A percentile compares a stretch with the other conserved stretches of the same genome.
These are phyloP conservation scores for Cecropterus lyciades DNA, from an alignment of 1,140 invertebrate genomes.

Conservation along the genomic window DNA sequence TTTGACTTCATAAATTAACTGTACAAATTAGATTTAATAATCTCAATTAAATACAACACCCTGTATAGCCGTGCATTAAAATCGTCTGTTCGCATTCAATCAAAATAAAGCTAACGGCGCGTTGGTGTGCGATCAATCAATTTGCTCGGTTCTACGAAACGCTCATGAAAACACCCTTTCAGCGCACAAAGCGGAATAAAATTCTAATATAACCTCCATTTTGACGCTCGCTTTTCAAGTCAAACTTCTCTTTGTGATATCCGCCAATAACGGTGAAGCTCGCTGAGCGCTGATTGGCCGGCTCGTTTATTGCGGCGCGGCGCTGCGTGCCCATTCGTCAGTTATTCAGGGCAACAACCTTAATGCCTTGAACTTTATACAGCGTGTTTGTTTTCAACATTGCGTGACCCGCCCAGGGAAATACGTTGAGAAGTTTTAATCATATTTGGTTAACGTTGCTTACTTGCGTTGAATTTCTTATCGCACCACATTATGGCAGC, in stretches of 20 bases:
- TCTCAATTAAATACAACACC: background rate
- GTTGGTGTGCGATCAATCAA: constrained; percentile 21
- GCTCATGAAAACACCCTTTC: constrained; percentile 18
- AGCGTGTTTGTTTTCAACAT: constrained; percentile 26
- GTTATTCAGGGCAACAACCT: constrained; percentile 38
- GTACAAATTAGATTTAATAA: background rate
- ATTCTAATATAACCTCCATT: constrained; percentile 44
- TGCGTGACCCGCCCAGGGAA: constrained; percentile 22
- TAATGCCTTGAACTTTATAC: constrained; percentile 51
- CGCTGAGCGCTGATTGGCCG: constrained; percentile 45
- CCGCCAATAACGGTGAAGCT: constrained; percentile 40
- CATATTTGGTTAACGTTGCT: constrained; percentile 6
- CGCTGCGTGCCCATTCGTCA: constrained; percentile 41
- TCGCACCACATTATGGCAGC: too few relatives aligned
- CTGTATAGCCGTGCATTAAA: background rate
- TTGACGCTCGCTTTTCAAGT: constrained; percentile 15
- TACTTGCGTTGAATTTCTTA: background rate
- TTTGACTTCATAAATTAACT: too few relatives aligned
- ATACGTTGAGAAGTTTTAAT: constrained; percentile 7
- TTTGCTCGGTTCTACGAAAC: constrained; percentile 25
- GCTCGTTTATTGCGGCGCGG: constrained; percentile 30
- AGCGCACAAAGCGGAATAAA: constrained; percentile 30
- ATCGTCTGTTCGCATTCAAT: constrained; percentile 2
- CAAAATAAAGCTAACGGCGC: constrained; percentile 11
- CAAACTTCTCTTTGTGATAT: constrained; percentile 37